A percentile compares a stretch with the other conserved stretches of the same genome.
phyloP scores from a whole-genome alignment of 2,888 invertebrate species.

The Agonopterix arenella region DNA sequence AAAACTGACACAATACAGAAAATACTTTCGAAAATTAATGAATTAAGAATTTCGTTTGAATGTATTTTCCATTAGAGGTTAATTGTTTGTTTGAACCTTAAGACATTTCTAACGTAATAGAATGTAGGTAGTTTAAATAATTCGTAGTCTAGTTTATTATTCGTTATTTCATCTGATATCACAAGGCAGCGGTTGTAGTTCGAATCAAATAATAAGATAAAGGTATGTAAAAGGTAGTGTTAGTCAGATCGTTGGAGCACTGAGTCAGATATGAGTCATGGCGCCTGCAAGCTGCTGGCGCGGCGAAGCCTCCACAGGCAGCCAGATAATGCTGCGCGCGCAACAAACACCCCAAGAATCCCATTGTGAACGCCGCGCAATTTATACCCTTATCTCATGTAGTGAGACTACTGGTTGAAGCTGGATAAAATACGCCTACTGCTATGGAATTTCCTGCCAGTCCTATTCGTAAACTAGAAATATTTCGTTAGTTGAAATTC shows the following conservation, averaged over 20 bases:
- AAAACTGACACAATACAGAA: too few relatives aligned
- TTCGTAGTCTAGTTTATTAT: neutral
- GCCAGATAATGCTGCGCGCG: constrained; percentile 39
- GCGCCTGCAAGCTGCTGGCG: constrained; percentile 24
- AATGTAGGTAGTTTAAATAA: neutral
- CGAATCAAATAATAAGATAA: neutral
- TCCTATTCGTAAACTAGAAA: too few relatives aligned
- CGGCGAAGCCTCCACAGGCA: constrained; percentile 46
- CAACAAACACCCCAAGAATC: constrained; percentile 56
- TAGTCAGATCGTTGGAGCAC: constrained; percentile 37
- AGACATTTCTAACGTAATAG: neutral
- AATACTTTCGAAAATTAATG: too few relatives aligned
- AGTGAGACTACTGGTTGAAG: constrained; percentile 30
- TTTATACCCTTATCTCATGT: constrained; percentile 58
- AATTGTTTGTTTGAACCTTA: too few relatives aligned
- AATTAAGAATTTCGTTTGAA: too few relatives aligned
- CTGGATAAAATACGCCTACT: constrained; percentile 19
- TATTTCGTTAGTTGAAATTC: too few relatives aligned
- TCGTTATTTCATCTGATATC: neutral
- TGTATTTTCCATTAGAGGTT: too few relatives aligned
- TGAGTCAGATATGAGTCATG: constrained; percentile 64
- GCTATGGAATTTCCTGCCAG: constrained; percentile 10
- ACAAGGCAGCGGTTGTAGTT: too few relatives aligned
- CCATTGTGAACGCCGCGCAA: constrained; percentile 58
- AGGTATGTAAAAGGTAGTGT: constrained; percentile 15